Percentiles rank a stretch among this genome's conserved stretches.
Conservation (phyloP, 2,797 vertebrate species). For the Coreius guichenoti region DNA sequence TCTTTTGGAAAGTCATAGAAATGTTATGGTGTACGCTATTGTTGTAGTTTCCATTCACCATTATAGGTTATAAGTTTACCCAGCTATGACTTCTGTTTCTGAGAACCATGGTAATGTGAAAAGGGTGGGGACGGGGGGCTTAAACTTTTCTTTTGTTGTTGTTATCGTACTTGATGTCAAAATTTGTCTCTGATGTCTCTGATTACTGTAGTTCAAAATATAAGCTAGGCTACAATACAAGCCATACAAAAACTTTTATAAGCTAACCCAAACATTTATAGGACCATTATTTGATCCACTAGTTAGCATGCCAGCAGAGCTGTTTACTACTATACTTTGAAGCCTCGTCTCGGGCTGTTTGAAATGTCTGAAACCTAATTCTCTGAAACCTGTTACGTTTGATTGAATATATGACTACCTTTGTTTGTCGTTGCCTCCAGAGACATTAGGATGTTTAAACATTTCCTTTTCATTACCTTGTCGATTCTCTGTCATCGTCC, state of each 20-base stretch:
- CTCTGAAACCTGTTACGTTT: background rate
- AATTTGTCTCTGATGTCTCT: background rate
- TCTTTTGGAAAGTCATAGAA: background rate
- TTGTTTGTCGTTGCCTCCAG: background rate
- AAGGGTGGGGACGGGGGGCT: too few species aligned
- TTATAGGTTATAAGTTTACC: too few species aligned
- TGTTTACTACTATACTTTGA: background rate
- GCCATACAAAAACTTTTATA: background rate
- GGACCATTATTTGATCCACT: background rate
- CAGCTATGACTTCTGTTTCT: too few species aligned
- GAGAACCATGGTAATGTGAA: too few species aligned
- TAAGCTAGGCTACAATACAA: background rate
- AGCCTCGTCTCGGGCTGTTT: background rate
- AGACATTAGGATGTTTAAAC: background rate
- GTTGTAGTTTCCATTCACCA: background rate
- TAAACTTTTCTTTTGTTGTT: background rate
- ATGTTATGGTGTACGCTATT: background rate
- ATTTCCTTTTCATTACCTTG: background rate
- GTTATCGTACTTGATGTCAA: background rate
- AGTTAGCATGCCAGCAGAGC: background rate
- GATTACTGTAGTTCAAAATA: background rate
- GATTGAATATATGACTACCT: background rate
- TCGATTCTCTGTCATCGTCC: background rate
- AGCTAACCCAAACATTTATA: background rate
- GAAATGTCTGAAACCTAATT: background rate